phyloP scores from a whole-genome alignment of 2,113 vertebrate genomes.

The Thermophis baileyi region DNA sequence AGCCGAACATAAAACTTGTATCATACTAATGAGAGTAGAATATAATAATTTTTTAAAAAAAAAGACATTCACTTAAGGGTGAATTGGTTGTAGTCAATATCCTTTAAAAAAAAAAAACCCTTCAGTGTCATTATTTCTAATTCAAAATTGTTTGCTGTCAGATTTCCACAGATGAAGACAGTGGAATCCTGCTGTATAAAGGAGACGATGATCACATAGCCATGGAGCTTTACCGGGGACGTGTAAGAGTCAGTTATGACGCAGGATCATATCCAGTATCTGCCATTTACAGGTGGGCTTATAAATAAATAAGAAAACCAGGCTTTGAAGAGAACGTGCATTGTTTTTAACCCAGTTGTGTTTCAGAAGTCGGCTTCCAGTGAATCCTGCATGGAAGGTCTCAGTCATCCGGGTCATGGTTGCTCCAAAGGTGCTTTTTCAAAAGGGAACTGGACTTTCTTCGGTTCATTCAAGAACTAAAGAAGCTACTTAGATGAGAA shows the following conservation, averaged over 20 bases:
- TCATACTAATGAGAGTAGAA: background rate
- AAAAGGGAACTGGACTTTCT: too few relatives aligned
- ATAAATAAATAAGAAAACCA: background rate
- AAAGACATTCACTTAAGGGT: too few relatives aligned
- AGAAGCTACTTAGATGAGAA: too few relatives aligned
- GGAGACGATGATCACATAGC: conserved; percentile 91
- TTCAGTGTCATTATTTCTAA: background rate
- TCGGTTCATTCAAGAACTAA: too few relatives aligned
- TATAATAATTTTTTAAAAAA: too few relatives aligned
- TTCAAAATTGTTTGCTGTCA: conserved; percentile 61
- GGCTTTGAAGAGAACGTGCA: background rate
- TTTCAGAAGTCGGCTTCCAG: background rate
- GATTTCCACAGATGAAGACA: conserved; percentile 98
- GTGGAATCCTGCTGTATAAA: conserved; percentile 92
- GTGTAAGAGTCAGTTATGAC: conserved; percentile 94
- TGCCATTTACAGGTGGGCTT: conserved; percentile 93
- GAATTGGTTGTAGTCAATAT: background rate
- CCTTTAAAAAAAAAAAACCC: background rate
- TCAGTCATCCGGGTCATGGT: too few relatives aligned
- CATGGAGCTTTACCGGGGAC: conserved; percentile 90
- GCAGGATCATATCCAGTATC: conserved; percentile 89
- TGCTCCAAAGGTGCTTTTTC: too few relatives aligned
- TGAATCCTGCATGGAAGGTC: too few relatives aligned
- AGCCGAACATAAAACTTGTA: background rate
- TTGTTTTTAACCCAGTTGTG: background rate